A percentile compares a stretch with the other conserved stretches of the same genome.
These are phyloP conservation scores for Cephus rjabovi DNA, from an alignment of 2,888 invertebrate species.

Conservation along the genomic window DNA sequence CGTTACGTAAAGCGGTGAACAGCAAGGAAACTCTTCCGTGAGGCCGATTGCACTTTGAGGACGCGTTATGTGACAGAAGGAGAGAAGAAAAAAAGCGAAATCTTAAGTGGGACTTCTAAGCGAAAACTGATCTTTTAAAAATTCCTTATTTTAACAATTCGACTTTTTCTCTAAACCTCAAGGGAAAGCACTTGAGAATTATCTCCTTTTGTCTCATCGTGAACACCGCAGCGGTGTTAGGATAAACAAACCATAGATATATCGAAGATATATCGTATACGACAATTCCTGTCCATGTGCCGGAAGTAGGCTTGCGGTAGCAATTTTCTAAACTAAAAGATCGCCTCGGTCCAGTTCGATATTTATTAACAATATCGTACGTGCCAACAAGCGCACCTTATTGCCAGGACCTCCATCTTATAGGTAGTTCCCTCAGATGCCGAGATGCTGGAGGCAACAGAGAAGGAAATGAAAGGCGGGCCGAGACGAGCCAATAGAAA, in stretches of 20 bases:
- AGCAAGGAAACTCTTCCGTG: no score
- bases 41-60: no score
- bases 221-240: no score
- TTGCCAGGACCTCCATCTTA: constrained; percentile 26
- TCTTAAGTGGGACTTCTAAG: background rate
- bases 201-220: no score
- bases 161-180: no score
- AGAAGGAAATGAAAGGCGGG: background rate
- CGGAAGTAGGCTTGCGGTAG: no score
- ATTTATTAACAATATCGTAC: constrained; percentile 38
- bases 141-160: no score
- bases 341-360: constrained; percentile 14
- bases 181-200: no score
- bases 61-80: background rate
- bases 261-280: no score
- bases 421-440: constrained; percentile 24
- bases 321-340: background rate
- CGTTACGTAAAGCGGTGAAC: constrained; percentile 24
- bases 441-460: background rate
- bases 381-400: constrained; percentile 25
- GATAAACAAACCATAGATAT: no score
- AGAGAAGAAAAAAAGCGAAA: background rate
- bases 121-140: background rate
- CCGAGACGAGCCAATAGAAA: background rate
- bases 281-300: no score